Evolutionary conservation across 2,797 vertebrate genomes (phyloP), one percentile per base, ranked within the genome.

Genomic region (Sebastes baramenuke): DNA sequence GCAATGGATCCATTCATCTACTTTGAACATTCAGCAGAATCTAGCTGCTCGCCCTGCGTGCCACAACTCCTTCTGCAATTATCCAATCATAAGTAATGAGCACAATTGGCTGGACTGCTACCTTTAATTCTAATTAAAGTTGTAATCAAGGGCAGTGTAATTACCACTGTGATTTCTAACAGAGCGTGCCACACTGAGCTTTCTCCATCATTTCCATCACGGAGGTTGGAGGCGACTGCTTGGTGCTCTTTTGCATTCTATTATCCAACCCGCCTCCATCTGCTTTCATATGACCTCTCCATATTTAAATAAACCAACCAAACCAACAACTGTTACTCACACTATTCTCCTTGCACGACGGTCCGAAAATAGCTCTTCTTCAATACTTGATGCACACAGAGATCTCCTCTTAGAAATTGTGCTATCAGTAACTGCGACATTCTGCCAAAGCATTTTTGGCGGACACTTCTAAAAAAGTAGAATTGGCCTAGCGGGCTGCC

Each of bases 201-300:
- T 59, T 65, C 66, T 62, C 25, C 3, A 77, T 78, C 67, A 59
- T 32, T 27, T 70, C 32, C 36, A 46, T 69, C 68, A 75, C 55
- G 38, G 69, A 84, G 68, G 64, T 56, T 22, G 67, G 81, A 59
- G 72, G 76, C 58, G 84, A 72, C 18, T 56, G 54, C 71, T 80
- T 55, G 54, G 67, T 72, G 59, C 42, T 85, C 27, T 66, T 78
- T 85, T 84, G 70, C 10, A 67, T 82, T 49, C 61, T 46, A 79
- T 83, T 74, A 85, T 78, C 38, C 78, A 83, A 79, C 60, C 75
- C 56, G 65, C 90, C 77, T 81, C 83, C 83, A 72, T 85, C 77
- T 88, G 82, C 74, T 82, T 72, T 77, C 42, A 76, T 70, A 20
- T 77, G 56, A 86, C 79, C 77, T 62, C 46, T 67, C 61, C 30